Base-by-base conservation (phyloP, 2,113 vertebrate genomes). In the Hippolais icterina region DNA sequence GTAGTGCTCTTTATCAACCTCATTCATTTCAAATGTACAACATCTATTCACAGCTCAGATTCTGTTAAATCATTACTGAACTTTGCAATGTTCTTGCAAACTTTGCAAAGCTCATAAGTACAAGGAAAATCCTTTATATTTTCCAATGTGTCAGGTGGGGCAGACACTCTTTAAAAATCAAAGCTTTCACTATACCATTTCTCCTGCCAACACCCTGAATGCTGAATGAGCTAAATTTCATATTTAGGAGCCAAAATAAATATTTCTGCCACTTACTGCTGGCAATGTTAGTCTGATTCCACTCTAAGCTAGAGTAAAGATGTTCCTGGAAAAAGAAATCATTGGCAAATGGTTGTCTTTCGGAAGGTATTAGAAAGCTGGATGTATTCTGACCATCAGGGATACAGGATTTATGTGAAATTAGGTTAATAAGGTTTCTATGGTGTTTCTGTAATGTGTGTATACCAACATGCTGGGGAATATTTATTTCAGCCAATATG, bases 171-270 rank as follows among this genome's bases (percentile, higher is more conserved):
- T 74, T 96, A 79, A 93, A 96, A 93, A 95, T 88, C 76, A 88
- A 93, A 93, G 52, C 72, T 90, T 84, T 94, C 95, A 44, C n/a
- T 75, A 20, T 96, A 57, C 75, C 33, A 47, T 95, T 91, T 87
- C 37, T 66, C 35, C 76, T 96, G 93, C 94, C 95, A 97, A 90
- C 59, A 84, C 64, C 63, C 49, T 65, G 84, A 97, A 87, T 95
- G 78, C 70, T 94, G 87, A 97, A 92, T 75, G 92, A 96, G 86
- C 83, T 97, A 90, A 87, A 96, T 96, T 96, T 96, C 91, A 27
- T 94, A 96, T 93, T 94, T 87, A 83, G 75, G 28, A 96, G 88
- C 82, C 94, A 96, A 96, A 96, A 74, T 42, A 97, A 96, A 90
- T 96, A 96, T 82, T 93, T 96, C 64, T 95, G 76, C 93, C 54